Conservation (phyloP, 2,113 vertebrate genomes). For the Tragelaphus scriptus region DNA sequence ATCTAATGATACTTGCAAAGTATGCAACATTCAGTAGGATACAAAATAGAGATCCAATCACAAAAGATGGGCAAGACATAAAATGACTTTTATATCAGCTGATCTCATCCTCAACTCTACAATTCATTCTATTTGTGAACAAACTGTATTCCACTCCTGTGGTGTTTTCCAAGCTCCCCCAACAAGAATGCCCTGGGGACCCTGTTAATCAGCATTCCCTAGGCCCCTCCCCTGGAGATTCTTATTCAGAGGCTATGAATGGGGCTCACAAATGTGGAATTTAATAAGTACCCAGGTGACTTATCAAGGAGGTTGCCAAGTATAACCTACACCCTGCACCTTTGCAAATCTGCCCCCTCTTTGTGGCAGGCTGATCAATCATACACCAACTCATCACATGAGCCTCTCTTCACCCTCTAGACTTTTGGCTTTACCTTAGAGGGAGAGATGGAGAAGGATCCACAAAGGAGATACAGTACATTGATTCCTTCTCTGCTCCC, state of each 20-base stretch:
- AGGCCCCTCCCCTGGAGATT: background rate
- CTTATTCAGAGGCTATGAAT: background rate
- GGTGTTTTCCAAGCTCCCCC: background rate
- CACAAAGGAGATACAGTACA: background rate
- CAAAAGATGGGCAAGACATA: background rate
- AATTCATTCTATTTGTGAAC: background rate
- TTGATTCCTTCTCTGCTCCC: background rate
- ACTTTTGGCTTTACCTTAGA: background rate
- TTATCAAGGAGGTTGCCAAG: background rate
- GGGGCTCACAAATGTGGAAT: background rate
- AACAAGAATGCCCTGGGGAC: background rate
- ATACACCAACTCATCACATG: background rate
- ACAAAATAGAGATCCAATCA: background rate
- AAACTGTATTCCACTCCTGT: background rate
- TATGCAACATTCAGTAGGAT: background rate
- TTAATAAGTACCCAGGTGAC: slow-evolving; percentile 4
- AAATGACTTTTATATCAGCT: background rate
- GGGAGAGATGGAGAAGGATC: background rate
- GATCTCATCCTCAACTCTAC: background rate
- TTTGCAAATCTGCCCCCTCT: background rate
- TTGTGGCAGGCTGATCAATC: background rate
- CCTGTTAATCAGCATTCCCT: background rate
- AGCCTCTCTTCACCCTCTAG: background rate
- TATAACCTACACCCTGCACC: background rate
- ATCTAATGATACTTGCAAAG: background rate